Evolutionary conservation across 1,140 invertebrate species (phyloP).

Genomic region (Berghia stephanieae): DNA sequence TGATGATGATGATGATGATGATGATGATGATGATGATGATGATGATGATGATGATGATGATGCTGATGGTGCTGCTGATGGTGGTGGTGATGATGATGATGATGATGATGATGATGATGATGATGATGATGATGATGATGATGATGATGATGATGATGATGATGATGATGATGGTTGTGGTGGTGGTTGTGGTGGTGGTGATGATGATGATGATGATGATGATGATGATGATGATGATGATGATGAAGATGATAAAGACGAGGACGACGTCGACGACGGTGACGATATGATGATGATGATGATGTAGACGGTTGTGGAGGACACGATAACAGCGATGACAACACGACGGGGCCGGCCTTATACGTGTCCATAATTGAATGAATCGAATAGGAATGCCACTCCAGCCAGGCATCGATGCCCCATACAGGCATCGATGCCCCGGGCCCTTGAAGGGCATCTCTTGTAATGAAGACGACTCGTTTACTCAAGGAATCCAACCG

Average conservation of each 20-base stretch:
- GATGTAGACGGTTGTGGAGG: neutral
- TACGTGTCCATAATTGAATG: no score
- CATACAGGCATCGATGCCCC: no score
- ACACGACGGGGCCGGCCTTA: no score
- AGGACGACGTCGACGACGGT: neutral
- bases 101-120: constrained; percentile 19
- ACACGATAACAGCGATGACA: neutral
- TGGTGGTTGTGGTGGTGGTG: no score
- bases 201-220: constrained; percentile 22
- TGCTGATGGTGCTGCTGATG: no score
- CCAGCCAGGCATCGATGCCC: no score
- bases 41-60: no score
- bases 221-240: constrained; percentile 1
- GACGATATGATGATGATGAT: constrained; percentile 11
- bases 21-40: constrained; percentile 21
- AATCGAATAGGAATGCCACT: no score
- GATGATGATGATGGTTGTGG: constrained; percentile 28
- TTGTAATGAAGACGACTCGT: no score
- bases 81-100: no score
- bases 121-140: neutral
- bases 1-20: constrained; percentile 9
- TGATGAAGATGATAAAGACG: constrained; percentile 8
- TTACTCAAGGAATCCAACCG: no score
- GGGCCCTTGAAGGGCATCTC: no score
- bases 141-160: constrained; percentile 16